A percentile compares a stretch with the other conserved stretches of the same genome.
phyloP scores from a whole-genome alignment of 53 echinoderm and acorn worm genomes.

The Echinometra lucunter region DNA sequence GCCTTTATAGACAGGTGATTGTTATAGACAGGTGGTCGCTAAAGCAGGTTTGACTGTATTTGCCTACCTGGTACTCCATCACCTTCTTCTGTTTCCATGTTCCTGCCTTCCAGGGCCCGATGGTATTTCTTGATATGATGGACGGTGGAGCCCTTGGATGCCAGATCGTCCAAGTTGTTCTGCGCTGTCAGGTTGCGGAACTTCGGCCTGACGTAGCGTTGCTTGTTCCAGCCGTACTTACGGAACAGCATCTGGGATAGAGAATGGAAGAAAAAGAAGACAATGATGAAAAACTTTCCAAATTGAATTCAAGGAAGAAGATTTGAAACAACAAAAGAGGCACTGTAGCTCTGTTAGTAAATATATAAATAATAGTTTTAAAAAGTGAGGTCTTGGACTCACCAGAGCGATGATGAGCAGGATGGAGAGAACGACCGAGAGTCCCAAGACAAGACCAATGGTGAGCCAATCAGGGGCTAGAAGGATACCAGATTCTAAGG shows the following conservation, averaged over 20 bases:
- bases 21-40: too few relatives aligned
- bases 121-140: conserved; percentile 96
- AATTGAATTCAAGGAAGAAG: not conserved
- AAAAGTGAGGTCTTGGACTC: conserved; percentile 60
- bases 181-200: conserved; percentile 84
- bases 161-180: conserved; percentile 94
- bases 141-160: conserved; percentile 95
- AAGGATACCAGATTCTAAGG: conserved; percentile 88
- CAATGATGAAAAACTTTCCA: not conserved
- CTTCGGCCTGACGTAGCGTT: conserved; percentile 91
- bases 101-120: conserved; percentile 79
- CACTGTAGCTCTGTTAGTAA: too few relatives aligned
- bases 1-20: too few relatives aligned
- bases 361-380: too few relatives aligned
- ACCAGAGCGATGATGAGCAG: conserved; percentile 90
- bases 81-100: conserved; percentile 59
- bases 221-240: conserved; percentile 98
- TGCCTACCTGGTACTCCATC: conserved; percentile 35
- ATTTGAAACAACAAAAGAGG: too few relatives aligned
- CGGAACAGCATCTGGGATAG: conserved; percentile 89
- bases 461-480: conserved; percentile 96
- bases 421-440: conserved; percentile 85
- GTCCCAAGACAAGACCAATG: conserved; percentile 84
- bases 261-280: not conserved
- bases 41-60: too few relatives aligned